phyloP scores from a whole-genome alignment of 2,888 invertebrate species.

The Listrodromus nycthemerus region DNA sequence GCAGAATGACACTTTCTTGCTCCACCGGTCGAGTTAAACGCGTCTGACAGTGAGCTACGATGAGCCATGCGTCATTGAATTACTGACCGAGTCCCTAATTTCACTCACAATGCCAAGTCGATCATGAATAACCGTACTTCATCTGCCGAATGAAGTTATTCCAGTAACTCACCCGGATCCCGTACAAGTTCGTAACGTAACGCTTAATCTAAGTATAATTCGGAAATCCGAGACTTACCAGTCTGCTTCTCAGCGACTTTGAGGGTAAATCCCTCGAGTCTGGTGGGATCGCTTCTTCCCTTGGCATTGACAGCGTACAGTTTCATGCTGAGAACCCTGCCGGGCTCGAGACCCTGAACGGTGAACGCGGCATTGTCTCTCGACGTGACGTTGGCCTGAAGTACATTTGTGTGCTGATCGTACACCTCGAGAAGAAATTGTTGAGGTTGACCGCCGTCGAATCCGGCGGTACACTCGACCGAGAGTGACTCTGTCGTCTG shows the following conservation, averaged over 20 bases:
- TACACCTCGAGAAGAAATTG: constrained; percentile 90
- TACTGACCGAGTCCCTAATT: too few species aligned
- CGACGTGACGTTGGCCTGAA: constrained; percentile 90
- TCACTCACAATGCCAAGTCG: background rate
- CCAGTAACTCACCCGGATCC: background rate
- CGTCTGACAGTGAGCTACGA: too few species aligned
- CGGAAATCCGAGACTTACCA: constrained; percentile 85
- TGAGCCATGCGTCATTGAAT: too few species aligned
- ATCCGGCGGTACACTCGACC: constrained; percentile 90
- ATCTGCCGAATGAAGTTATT: background rate
- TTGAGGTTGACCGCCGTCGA: constrained; percentile 92
- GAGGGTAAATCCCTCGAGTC: constrained; percentile 90
- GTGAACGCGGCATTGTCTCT: constrained; percentile 90
- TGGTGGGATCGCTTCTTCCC: constrained; percentile 91
- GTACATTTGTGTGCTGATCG: constrained; percentile 88
- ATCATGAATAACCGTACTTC: background rate
- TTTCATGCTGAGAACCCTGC: constrained; percentile 91
- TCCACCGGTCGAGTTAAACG: too few species aligned
- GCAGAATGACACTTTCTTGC: too few species aligned
- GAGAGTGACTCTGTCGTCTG: constrained; percentile 92
- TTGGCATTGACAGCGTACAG: constrained; percentile 94
- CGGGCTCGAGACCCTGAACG: constrained; percentile 91
- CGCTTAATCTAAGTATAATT: constrained; percentile 2
- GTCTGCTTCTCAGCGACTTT: constrained; percentile 92
- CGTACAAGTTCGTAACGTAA: background rate